phyloP scores from a whole-genome alignment of 2,797 vertebrate species.

The Potorous gilbertii region DNA sequence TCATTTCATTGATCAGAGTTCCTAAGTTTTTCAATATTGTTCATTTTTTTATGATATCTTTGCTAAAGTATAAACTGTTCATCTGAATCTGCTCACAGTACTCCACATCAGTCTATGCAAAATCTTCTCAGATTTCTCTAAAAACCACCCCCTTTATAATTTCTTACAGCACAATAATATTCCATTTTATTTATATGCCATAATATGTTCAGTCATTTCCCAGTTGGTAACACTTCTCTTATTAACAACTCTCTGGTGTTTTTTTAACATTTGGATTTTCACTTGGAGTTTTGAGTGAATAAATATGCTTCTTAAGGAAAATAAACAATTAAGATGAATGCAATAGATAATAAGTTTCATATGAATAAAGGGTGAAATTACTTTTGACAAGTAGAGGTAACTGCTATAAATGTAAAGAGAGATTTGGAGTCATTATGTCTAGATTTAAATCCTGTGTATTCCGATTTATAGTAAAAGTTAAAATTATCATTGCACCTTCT shows the following conservation, averaged over 20 bases:
- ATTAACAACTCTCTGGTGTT: background rate
- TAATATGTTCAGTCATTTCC: background rate
- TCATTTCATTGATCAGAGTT: background rate
- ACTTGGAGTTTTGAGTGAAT: background rate
- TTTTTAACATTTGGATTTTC: background rate
- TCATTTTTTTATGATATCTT: background rate
- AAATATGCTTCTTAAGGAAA: background rate
- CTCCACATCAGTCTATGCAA: background rate
- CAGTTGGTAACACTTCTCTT: background rate
- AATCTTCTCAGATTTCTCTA: background rate
- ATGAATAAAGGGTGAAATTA: background rate
- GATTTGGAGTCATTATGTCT: background rate
- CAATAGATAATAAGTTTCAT: background rate
- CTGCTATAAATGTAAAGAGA: background rate
- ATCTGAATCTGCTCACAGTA: background rate
- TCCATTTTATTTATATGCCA: background rate
- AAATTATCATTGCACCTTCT: background rate
- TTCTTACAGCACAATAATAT: background rate
- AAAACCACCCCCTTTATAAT: background rate
- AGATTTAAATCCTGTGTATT: background rate
- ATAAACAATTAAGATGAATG: background rate
- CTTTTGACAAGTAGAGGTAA: background rate
- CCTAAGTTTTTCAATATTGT: background rate
- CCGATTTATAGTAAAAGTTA: background rate
- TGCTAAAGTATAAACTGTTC: background rate